phyloP scores from a whole-genome alignment of 1,140 invertebrate genomes.

The Cataglyphis hispanica region DNA sequence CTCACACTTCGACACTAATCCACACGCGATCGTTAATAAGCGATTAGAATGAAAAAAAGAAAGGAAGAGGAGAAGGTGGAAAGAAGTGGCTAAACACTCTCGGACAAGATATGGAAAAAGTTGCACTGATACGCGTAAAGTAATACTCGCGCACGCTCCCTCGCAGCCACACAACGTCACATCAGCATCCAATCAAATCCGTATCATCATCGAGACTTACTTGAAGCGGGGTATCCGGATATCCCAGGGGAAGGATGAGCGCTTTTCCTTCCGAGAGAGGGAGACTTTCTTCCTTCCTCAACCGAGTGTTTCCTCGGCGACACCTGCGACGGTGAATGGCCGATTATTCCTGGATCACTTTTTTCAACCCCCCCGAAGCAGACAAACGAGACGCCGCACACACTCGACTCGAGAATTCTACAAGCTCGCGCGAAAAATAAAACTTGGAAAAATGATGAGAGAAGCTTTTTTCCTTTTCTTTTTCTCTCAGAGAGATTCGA shows the following conservation, averaged over 20 bases:
- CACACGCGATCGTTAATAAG: slow-evolving; percentile 47
- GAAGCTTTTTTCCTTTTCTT: neutral
- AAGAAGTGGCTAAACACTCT: neutral
- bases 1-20: slow-evolving; percentile 57
- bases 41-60: neutral
- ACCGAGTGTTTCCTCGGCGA: slow-evolving; percentile 3
- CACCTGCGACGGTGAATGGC: slow-evolving; percentile 22
- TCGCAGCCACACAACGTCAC: slow-evolving; percentile 44
- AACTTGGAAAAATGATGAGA: slow-evolving; percentile 26
- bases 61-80: neutral
- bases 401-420: slow-evolving; percentile 33
- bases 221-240: slow-evolving; percentile 18
- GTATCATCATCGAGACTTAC: slow-evolving; percentile 54
- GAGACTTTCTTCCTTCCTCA: neutral
- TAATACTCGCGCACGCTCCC: slow-evolving; percentile 43
- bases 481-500: slow-evolving; percentile 52
- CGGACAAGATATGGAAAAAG: neutral
- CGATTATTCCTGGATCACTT: slow-evolving; percentile 46
- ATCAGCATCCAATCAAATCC: slow-evolving; percentile 28
- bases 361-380: slow-evolving; percentile 32
- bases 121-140: slow-evolving; percentile 41
- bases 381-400: slow-evolving; percentile 46
- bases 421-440: slow-evolving; percentile 19
- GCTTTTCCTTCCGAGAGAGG: neutral
- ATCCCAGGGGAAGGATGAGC: slow-evolving; percentile 3